Base-by-base conservation (phyloP, 2,888 invertebrate species). In the Harmothoe impar region DNA sequence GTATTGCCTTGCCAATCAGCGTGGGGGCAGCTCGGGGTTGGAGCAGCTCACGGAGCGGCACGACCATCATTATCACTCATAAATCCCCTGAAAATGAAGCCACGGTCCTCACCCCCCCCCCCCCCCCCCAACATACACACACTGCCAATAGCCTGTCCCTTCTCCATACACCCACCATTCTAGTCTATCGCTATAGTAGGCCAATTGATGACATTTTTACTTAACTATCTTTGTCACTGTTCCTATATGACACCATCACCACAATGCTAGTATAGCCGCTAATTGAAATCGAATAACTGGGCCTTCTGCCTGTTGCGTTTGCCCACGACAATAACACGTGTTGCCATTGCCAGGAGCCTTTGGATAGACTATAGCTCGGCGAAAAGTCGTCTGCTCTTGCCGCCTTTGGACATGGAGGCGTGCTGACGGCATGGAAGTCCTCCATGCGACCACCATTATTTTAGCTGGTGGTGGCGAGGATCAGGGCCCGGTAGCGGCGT, bases 71-170 rank as follows among this genome's bases (percentile, higher is more conserved):
- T 81, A 81, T 86, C 86, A 54, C 52, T 86, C 86, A 86, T 86
- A 86, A 86, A 86, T 20, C 86, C 86, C 86, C 56, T 86, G 86
- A 86, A 86, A 86, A 86, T 86, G 86, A 86, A 86, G 54, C 84
- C 43, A 43, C n/a, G 3, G 84, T 84, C 84, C 84, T n/a, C 43
- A 43, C 35, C 43, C 84, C 43, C 43, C 84, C 15, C n/a, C 84
- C 25, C 3, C 35, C 35, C 3, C n/a, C n/a, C n/a, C n/a, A n/a
- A n/a, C n/a, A n/a, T n/a, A n/a, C n/a, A n/a, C n/a, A n/a, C n/a
- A n/a, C 10, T 43, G 43, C 78, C 78, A 33, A n/a, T 23, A 20
- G 29, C 35, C 62, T 62, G 23, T 62, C 62, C 62, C 78, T 31
- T 78, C 78, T n/a, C 78, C 43, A 43, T 10, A 43, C 43, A 43